phyloP scores from a whole-genome alignment of 2,888 invertebrate species.

The Pyrrhia umbra region DNA sequence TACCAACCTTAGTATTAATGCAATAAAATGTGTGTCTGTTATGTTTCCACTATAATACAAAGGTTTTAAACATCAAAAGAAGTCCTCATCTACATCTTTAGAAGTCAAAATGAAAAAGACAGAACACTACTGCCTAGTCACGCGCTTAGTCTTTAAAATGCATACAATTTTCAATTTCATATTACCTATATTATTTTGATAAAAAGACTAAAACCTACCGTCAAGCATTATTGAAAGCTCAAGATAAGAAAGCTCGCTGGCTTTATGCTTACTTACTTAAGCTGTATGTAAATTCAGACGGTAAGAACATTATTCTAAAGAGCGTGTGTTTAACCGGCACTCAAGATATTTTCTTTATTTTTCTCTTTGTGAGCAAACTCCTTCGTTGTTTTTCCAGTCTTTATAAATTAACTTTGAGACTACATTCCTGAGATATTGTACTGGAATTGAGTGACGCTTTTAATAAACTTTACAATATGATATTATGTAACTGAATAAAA shows the following conservation, averaged over 20 bases:
- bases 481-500: background rate
- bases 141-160: slow-evolving; percentile 6
- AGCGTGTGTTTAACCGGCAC: slow-evolving; percentile 39
- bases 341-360: slow-evolving; percentile 42
- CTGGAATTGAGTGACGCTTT: background rate
- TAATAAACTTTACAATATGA: background rate
- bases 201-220: slow-evolving; percentile 8
- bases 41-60: no score
- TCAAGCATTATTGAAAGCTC: slow-evolving; percentile 39
- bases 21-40: no score
- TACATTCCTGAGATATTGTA: slow-evolving; percentile 1
- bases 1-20: no score
- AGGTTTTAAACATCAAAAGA: no score
- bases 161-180: slow-evolving; percentile 5
- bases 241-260: slow-evolving; percentile 40
- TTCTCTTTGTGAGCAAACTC: slow-evolving; percentile 42
- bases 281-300: slow-evolving; percentile 51
- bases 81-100: background rate
- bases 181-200: slow-evolving; percentile 4
- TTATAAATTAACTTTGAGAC: slow-evolving; percentile 16
- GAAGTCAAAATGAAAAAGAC: background rate
- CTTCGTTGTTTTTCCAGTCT: slow-evolving; percentile 39
- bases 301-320: slow-evolving; percentile 51
- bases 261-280: slow-evolving; percentile 56
- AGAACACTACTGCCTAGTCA: no score